Percentiles rank a stretch among this genome's conserved stretches.
Conservation (phyloP, 2,113 vertebrate species). For the Takifugu flavidus region DNA sequence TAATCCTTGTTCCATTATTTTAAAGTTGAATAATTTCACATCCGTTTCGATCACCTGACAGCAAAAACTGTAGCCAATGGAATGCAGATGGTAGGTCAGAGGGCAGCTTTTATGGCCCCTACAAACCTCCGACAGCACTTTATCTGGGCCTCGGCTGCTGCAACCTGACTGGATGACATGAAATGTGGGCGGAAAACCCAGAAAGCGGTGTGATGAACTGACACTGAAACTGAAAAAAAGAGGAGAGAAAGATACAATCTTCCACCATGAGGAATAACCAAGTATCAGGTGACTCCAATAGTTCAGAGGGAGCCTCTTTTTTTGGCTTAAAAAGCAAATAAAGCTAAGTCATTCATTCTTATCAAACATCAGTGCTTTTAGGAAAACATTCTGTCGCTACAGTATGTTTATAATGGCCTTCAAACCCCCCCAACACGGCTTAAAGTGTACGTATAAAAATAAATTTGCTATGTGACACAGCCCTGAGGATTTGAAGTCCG, state of each 20-base stretch:
- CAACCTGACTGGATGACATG: constrained; percentile 7
- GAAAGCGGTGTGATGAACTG: constrained; percentile 1
- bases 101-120: not conserved
- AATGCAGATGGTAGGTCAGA: constrained; percentile 24
- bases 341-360: constrained; percentile 63
- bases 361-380: constrained; percentile 94
- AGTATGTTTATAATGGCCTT: constrained; percentile 80
- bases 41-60: constrained; percentile 11
- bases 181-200: constrained; percentile 10
- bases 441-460: constrained; percentile 93
- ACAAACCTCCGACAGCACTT: constrained; percentile 11
- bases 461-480: constrained; percentile 85
- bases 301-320: constrained; percentile 37
- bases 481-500: constrained; percentile 91
- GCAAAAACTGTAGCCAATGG: constrained; percentile 21
- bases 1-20: not conserved
- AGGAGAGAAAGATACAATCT: constrained; percentile 44
- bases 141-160: not conserved
- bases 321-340: constrained; percentile 55
- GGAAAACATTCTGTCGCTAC: constrained; percentile 86
- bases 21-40: not conserved
- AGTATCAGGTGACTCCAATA: constrained; percentile 50
- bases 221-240: not conserved
- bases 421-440: constrained; percentile 83
- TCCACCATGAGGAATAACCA: constrained; percentile 48